Conservation (phyloP, 2,113 vertebrate genomes). For the Neodon shergylaensis region DNA sequence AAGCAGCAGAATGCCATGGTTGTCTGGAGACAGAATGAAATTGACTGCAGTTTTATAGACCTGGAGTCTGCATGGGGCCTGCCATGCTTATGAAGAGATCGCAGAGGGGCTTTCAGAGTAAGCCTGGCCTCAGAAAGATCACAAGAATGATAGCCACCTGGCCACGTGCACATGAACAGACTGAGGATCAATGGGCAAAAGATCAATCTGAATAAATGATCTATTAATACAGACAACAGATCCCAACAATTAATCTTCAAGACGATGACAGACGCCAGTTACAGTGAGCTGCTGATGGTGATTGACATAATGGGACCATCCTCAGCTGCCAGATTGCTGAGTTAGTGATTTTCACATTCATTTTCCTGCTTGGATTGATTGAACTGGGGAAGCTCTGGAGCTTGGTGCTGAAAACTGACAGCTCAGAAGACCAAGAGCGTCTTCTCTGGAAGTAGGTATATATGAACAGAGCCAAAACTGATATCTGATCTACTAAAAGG, state of each 20-base stretch:
- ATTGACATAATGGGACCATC: constrained; percentile 73
- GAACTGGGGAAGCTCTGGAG: constrained; percentile 63
- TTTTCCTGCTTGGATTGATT: constrained; percentile 69
- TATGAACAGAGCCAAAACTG: background rate
- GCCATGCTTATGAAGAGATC: constrained; percentile 22
- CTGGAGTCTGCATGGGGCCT: background rate
- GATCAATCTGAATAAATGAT: constrained; percentile 77
- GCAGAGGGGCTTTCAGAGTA: constrained; percentile 48
- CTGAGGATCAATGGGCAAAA: constrained; percentile 74
- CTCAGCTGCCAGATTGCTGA: constrained; percentile 72
- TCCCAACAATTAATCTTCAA: constrained; percentile 70
- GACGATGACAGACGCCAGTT: constrained; percentile 67
- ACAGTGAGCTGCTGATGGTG: constrained; percentile 59
- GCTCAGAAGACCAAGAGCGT: constrained; percentile 29
- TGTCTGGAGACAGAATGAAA: constrained; percentile 21
- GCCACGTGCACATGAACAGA: constrained; percentile 31
- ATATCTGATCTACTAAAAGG: background rate
- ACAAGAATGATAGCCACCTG: constrained; percentile 58
- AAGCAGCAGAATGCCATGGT: background rate
- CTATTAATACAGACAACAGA: constrained; percentile 76
- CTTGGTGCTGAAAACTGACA: constrained; percentile 28
- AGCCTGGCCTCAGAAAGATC: constrained; percentile 58
- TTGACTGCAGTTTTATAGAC: constrained; percentile 18
- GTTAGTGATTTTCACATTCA: constrained; percentile 73
- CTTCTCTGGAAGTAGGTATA: background rate